These are phyloP conservation scores for Cherax quadricarinatus DNA, from an alignment of 1,140 invertebrate species.

Conservation along the genomic window DNA sequence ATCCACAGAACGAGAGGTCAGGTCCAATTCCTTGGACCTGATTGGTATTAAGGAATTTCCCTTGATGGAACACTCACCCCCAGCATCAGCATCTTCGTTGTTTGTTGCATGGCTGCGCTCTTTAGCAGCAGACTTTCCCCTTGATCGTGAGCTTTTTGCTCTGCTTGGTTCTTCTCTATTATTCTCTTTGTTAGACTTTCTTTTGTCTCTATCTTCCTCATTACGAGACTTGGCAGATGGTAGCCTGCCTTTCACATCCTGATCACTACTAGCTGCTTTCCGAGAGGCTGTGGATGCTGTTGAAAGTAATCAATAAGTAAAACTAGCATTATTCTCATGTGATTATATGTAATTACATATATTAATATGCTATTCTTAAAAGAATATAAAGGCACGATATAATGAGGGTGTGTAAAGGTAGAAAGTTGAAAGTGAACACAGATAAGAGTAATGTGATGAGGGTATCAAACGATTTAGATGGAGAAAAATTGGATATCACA, in stretches of 20 bases:
- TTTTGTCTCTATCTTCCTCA: not conserved
- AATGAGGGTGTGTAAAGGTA: too few relatives aligned
- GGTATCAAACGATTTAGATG: too few relatives aligned
- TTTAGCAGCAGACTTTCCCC: not conserved
- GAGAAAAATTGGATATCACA: too few relatives aligned
- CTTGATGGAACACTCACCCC: not conserved
- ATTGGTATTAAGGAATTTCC: too few relatives aligned
- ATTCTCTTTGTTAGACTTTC: not conserved
- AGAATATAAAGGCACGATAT: not conserved
- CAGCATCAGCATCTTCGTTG: not conserved
- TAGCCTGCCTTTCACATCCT: not conserved
- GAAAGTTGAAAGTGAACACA: too few relatives aligned
- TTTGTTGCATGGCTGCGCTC: not conserved
- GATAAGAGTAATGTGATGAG: too few relatives aligned
- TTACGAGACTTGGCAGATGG: not conserved
- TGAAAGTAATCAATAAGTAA: not conserved
- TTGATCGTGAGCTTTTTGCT: conserved; percentile 2
- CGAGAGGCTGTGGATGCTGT: not conserved
- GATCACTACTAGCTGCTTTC: conserved; percentile 2
- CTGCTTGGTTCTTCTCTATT: not conserved
- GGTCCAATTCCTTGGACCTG: too few relatives aligned
- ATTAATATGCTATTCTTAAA: not conserved
- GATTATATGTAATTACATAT: not conserved
- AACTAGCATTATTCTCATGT: too few relatives aligned
- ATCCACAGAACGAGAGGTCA: too few relatives aligned